Percentiles rank a stretch among this genome's conserved stretches.
These are phyloP conservation scores for Keiferia lycopersicella DNA, from an alignment of 2,888 invertebrate genomes.

Conservation along the genomic window DNA sequence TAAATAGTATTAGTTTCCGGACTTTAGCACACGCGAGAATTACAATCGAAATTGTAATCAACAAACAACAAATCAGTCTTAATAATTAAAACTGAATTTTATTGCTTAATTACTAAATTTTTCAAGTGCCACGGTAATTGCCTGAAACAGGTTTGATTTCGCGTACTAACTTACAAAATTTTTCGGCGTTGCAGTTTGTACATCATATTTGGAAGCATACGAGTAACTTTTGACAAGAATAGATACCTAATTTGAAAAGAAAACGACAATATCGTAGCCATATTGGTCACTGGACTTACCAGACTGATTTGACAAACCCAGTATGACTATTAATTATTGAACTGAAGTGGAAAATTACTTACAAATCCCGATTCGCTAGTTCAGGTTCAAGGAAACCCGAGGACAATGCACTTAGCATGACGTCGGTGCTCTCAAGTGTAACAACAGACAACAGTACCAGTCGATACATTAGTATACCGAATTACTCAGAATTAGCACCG, in stretches of 20 bases:
- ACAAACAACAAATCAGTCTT: background rate
- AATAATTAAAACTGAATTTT: too few relatives aligned
- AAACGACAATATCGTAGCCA: background rate
- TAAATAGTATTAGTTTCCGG: background rate
- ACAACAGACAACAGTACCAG: background rate
- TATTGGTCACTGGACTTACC: background rate
- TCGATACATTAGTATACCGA: background rate
- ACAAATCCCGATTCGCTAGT: conserved; percentile 7
- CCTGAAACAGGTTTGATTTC: too few relatives aligned
- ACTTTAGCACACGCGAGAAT: conserved; percentile 5
- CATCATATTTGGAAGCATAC: too few relatives aligned
- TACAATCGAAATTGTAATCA: conserved; percentile 2
- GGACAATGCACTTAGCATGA: conserved; percentile 15
- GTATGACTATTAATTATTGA: background rate
- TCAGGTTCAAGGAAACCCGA: conserved; percentile 20
- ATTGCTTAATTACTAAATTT: too few relatives aligned
- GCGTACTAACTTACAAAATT: too few relatives aligned
- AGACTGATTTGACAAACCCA: background rate
- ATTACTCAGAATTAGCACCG: background rate
- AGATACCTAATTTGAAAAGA: too few relatives aligned
- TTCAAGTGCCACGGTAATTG: too few relatives aligned
- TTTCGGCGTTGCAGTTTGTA: too few relatives aligned
- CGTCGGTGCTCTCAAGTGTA: conserved; percentile 12
- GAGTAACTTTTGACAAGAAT: too few relatives aligned
- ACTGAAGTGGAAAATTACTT: background rate